phyloP scores from a whole-genome alignment of 1,140 invertebrate species.

The Musca domestica region DNA sequence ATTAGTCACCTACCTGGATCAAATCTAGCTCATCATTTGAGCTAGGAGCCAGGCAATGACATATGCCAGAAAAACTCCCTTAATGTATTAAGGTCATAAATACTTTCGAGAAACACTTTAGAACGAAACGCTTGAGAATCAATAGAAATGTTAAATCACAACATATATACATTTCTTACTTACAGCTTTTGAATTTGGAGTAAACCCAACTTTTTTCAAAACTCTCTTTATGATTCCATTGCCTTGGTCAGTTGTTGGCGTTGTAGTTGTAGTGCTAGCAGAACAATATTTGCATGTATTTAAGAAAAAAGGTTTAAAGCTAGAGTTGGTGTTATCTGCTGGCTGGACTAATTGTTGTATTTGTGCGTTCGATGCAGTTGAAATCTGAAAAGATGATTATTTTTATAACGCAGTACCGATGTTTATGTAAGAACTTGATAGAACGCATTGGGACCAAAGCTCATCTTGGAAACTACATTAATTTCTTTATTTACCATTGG shows the following conservation, averaged over 20 bases:
- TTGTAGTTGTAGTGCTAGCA: not conserved
- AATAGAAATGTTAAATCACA: no score
- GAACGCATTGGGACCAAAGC: not conserved
- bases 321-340: not conserved
- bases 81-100: no score
- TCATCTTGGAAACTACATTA: not conserved
- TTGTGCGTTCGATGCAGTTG: not conserved
- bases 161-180: conserved; percentile 6
- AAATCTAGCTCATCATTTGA: no score
- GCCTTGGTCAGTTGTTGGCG: not conserved
- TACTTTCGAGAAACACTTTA: no score
- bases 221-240: conserved; percentile 45
- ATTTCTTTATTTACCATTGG: not conserved
- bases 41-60: no score
- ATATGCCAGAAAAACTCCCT: no score
- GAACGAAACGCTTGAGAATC: no score
- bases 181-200: conserved; percentile 48
- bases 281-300: conserved; percentile 3
- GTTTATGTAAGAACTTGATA: conserved; percentile 13
- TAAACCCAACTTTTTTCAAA: conserved; percentile 47
- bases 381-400: not conserved
- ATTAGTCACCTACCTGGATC: no score
- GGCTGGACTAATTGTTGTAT: not conserved
- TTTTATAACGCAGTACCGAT: not conserved
- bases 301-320: not conserved